These are phyloP conservation scores for Tokudaia muenninki DNA, from an alignment of 2,797 vertebrate species.

Conservation along the genomic window DNA sequence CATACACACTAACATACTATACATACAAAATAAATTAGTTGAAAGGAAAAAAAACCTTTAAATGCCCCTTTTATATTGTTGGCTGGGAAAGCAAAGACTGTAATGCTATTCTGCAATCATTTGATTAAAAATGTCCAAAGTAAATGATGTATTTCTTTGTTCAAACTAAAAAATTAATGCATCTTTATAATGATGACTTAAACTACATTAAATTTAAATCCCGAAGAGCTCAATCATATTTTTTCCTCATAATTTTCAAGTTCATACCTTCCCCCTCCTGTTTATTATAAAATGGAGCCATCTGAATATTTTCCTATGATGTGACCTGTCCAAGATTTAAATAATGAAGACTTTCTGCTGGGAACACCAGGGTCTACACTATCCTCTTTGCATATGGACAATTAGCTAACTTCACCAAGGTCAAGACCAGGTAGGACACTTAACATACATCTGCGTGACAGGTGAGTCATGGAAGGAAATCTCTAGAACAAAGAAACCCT, in stretches of 20 bases:
- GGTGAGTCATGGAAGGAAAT: background rate
- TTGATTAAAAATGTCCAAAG: background rate
- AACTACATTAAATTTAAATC: background rate
- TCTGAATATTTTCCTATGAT: background rate
- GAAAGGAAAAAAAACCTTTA: background rate
- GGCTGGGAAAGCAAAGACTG: background rate
- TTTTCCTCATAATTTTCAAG: slow-evolving; percentile 36
- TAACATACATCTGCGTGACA: background rate
- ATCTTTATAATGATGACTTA: slow-evolving; percentile 16
- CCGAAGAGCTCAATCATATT: background rate
- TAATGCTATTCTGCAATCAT: background rate
- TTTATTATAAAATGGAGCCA: background rate
- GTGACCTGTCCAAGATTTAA: background rate
- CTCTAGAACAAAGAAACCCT: slow-evolving; percentile 30
- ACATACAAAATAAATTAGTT: background rate
- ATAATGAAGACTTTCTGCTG: background rate
- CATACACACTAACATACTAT: background rate
- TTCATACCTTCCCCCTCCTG: background rate
- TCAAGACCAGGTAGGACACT: background rate
- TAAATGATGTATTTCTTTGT: slow-evolving; percentile 40
- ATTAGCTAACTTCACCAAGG: background rate
- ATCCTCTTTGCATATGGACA: background rate
- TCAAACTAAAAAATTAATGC: slow-evolving; percentile 22
- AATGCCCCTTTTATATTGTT: background rate
- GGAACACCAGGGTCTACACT: background rate